phyloP scores from a whole-genome alignment of 2,113 vertebrate genomes.

The Mirza zaza region DNA sequence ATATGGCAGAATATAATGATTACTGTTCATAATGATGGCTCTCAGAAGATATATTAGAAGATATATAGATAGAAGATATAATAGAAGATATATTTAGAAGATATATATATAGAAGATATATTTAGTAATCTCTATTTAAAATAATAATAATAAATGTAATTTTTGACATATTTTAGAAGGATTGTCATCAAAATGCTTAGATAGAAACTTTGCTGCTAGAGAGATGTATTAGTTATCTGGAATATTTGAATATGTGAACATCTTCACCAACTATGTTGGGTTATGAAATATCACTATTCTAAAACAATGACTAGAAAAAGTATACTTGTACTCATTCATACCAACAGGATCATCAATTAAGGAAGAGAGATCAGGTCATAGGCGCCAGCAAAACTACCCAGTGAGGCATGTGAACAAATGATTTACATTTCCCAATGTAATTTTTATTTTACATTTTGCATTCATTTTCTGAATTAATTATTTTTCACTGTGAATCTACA shows the following conservation, averaged over 20 bases:
- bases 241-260: background rate
- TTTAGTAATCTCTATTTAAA: background rate
- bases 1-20: background rate
- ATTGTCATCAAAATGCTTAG: background rate
- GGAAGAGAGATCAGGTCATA: background rate
- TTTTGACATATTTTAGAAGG: slow-evolving; percentile 4
- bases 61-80: too few relatives aligned
- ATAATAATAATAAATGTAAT: background rate
- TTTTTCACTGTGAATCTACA: background rate
- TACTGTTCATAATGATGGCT: background rate
- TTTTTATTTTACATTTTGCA: background rate
- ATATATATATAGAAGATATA: background rate
- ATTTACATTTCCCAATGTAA: background rate
- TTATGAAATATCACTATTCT: background rate
- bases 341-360: background rate
- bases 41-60: background rate
- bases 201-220: background rate
- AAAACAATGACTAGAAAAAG: background rate
- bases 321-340: background rate
- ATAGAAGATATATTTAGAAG: background rate
- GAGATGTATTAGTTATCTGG: background rate
- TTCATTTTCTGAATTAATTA: slow-evolving; percentile 17
- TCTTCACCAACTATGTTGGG: background rate
- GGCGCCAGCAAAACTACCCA: background rate
- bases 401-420: background rate